These are phyloP conservation scores for Ernsta delagoae DNA, from an alignment of 2,888 invertebrate genomes.

Conservation along the genomic window DNA sequence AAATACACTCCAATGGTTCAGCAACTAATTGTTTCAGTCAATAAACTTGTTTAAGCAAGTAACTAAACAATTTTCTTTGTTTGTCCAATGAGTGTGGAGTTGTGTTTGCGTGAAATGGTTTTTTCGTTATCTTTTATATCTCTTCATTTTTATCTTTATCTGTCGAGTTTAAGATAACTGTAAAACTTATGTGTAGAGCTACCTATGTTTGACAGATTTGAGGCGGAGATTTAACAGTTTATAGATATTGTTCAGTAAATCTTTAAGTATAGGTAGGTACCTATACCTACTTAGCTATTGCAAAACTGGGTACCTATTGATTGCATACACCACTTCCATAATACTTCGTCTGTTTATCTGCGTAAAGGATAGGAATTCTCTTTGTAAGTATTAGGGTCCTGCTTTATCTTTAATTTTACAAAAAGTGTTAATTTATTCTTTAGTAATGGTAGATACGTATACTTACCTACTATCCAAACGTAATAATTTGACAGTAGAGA, in stretches of 20 bases:
- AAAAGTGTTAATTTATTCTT: too few species aligned
- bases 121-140: conserved; percentile 2
- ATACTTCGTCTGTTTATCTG: too few species aligned
- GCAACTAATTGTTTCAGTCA: conserved; percentile 31
- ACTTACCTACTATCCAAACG: too few species aligned
- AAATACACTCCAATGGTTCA: conserved; percentile 31
- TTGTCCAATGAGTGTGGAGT: conserved; percentile 18
- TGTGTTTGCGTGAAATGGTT: conserved; percentile 9
- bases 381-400: too few species aligned
- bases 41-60: conserved; percentile 29
- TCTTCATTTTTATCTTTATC: conserved; percentile 18
- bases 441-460: too few species aligned
- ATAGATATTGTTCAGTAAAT: background rate
- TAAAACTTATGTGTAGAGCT: background rate
- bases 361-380: too few species aligned
- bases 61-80: conserved; percentile 30
- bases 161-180: conserved; percentile 8
- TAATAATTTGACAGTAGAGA: too few species aligned
- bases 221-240: background rate
- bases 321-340: too few species aligned
- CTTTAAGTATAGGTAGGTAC: too few species aligned
- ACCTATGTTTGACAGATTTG: background rate
- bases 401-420: too few species aligned
- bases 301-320: too few species aligned
- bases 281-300: too few species aligned